phyloP scores from a whole-genome alignment of 2,888 invertebrate genomes.

The Opisthograptis luteolata region DNA sequence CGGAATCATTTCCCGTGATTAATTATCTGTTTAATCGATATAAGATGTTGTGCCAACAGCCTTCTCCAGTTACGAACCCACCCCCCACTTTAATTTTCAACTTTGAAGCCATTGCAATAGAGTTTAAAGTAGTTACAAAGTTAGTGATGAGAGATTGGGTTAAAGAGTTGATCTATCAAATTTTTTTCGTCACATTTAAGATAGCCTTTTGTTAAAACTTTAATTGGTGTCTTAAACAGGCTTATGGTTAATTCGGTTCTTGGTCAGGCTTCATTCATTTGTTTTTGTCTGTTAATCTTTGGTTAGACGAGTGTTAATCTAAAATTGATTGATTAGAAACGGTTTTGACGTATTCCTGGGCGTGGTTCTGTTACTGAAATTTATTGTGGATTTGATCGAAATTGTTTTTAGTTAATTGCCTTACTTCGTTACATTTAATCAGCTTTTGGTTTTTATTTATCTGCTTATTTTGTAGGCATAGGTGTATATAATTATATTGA shows the following conservation, averaged over 20 bases:
- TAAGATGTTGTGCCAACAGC: slow-evolving; percentile 84
- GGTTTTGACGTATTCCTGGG: slow-evolving; percentile 62
- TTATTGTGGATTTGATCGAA: slow-evolving; percentile 54
- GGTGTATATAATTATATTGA: too few species aligned
- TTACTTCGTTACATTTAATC: too few species aligned
- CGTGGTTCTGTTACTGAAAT: slow-evolving; percentile 56
- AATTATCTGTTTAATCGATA: slow-evolving; percentile 85
- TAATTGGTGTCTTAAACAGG: slow-evolving; percentile 82
- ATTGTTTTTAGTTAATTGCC: slow-evolving; percentile 13
- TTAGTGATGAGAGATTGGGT: slow-evolving; percentile 72
- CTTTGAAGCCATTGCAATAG: slow-evolving; percentile 30
- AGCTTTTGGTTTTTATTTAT: too few species aligned
- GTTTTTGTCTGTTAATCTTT: slow-evolving; percentile 71
- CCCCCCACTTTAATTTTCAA: slow-evolving; percentile 32
- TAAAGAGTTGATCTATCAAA: slow-evolving; percentile 84
- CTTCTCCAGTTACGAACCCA: slow-evolving; percentile 63
- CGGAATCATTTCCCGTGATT: slow-evolving; percentile 84
- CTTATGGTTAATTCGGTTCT: slow-evolving; percentile 80
- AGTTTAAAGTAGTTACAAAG: slow-evolving; percentile 37
- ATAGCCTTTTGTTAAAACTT: slow-evolving; percentile 80
- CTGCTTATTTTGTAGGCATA: too few species aligned
- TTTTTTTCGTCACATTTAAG: slow-evolving; percentile 80
- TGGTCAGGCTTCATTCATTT: slow-evolving; percentile 69
- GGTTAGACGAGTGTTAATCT: slow-evolving; percentile 73
- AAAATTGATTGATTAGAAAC: slow-evolving; percentile 79